Conservation (phyloP, 30 jellyfish, hydroid and myxozoan genomes). For the Cassiopea andromeda region DNA sequence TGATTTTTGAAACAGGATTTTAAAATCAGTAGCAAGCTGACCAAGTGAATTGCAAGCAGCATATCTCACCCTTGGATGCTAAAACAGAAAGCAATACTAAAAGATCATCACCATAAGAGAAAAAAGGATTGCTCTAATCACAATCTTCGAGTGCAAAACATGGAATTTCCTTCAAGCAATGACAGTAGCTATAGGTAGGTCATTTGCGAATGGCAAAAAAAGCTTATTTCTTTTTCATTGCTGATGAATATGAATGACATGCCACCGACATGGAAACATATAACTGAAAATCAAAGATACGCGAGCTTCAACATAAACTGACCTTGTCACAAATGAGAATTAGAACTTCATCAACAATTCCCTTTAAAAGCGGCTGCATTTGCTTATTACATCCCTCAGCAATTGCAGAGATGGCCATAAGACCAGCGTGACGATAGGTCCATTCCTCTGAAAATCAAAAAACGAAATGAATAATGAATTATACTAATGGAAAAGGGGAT, state of each 20-base stretch:
- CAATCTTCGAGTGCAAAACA: too few relatives aligned
- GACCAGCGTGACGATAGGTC: constrained; percentile 97
- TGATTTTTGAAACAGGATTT: constrained; percentile 80
- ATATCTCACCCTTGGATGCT: constrained; percentile 98
- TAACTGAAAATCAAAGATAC: too few relatives aligned
- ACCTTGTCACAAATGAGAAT: constrained; percentile 83
- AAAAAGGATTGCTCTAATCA: too few relatives aligned
- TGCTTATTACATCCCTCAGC: constrained; percentile 99
- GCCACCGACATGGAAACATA: too few relatives aligned
- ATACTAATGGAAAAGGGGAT: not conserved
- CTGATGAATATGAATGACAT: too few relatives aligned
- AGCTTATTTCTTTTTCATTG: too few relatives aligned
- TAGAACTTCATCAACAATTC: constrained; percentile 89
- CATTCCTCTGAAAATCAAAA: constrained; percentile 76
- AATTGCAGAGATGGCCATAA: constrained; percentile 98
- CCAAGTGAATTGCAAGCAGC: constrained; percentile 99
- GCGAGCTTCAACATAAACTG: too few relatives aligned
- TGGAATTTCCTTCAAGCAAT: too few relatives aligned
- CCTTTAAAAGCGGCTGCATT: constrained; percentile 94
- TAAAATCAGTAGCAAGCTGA: constrained; percentile 98
- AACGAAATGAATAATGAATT: too few relatives aligned
- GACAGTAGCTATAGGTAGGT: too few relatives aligned
- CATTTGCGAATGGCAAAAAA: too few relatives aligned
- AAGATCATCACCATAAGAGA: too few relatives aligned
- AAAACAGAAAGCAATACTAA: constrained; percentile 5